Conservation (phyloP, 2,888 invertebrate genomes). For the Bugula neritina region DNA sequence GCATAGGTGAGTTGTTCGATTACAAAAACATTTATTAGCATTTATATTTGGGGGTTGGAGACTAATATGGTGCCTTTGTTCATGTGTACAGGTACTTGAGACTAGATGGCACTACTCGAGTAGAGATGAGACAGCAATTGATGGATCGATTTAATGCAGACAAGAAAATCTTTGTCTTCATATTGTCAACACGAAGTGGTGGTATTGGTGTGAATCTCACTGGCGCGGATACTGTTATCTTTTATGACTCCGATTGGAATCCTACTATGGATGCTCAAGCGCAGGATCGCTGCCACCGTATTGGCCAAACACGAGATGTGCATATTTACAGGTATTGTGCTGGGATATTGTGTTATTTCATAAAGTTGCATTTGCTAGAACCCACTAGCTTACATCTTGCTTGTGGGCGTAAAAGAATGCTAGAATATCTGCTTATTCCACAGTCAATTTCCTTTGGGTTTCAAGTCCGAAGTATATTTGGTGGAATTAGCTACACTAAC, state of each 20-base stretch:
- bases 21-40: background rate
- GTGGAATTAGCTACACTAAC: no score
- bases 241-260: constrained; percentile 99
- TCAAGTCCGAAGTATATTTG: no score
- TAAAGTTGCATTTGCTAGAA: constrained; percentile 2
- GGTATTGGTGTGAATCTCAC: constrained; percentile 97
- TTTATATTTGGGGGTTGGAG: no score
- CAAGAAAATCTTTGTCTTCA: constrained; percentile 89
- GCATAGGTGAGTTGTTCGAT: constrained; percentile 63
- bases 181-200: constrained; percentile 92
- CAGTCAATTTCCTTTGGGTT: no score
- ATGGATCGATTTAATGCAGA: constrained; percentile 98
- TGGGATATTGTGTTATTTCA: background rate
- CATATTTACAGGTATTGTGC: constrained; percentile 74
- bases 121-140: constrained; percentile 85
- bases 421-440: background rate
- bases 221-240: constrained; percentile 97
- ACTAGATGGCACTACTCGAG: constrained; percentile 89
- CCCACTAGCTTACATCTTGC: background rate
- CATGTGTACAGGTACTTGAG: constrained; percentile 56
- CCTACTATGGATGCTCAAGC: constrained; percentile 97
- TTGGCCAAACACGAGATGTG: constrained; percentile 97
- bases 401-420: constrained; percentile 1
- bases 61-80: no score
- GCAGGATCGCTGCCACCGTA: constrained; percentile 77